Conservation (phyloP, 2,797 vertebrate species). For the Arremon aurantiirostris region DNA sequence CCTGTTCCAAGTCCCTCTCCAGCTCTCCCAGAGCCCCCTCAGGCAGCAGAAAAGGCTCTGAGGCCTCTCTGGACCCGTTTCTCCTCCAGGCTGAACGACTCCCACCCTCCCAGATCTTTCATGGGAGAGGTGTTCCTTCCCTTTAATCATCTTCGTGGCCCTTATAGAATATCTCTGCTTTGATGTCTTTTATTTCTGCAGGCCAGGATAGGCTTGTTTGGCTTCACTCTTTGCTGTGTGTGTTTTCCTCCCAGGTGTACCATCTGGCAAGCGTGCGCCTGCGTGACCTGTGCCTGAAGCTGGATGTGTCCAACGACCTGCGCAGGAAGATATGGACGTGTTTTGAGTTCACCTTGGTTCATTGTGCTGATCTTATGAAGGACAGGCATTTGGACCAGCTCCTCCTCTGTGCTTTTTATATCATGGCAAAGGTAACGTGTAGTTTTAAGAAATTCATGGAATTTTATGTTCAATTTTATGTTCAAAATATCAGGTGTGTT, state of each 20-base stretch:
- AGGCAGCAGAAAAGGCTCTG: background rate
- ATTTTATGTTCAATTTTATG: background rate
- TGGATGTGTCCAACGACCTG: conserved; percentile 89
- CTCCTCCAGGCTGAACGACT: background rate
- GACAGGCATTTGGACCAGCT: conserved; percentile 94
- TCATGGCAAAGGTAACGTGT: conserved; percentile 85
- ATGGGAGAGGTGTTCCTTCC: background rate
- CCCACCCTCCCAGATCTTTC: background rate
- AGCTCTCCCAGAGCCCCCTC: background rate
- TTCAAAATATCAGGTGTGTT: background rate
- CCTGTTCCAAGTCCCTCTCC: background rate
- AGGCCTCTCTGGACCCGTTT: background rate
- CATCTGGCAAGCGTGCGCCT: conserved; percentile 94
- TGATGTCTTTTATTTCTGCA: background rate
- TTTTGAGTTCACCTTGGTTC: conserved; percentile 89
- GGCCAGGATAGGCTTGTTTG: background rate
- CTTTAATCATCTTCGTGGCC: too few species aligned
- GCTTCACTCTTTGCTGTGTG: background rate
- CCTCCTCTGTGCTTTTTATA: conserved; percentile 92
- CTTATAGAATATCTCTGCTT: background rate
- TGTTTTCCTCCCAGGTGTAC: conserved; percentile 82
- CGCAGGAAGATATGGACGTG: conserved; percentile 96
- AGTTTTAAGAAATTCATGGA: background rate
- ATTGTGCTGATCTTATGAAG: conserved; percentile 89
- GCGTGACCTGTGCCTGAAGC: conserved; percentile 88